phyloP scores from a whole-genome alignment of 2,113 vertebrate species.

The Trochalopteron elliotii region DNA sequence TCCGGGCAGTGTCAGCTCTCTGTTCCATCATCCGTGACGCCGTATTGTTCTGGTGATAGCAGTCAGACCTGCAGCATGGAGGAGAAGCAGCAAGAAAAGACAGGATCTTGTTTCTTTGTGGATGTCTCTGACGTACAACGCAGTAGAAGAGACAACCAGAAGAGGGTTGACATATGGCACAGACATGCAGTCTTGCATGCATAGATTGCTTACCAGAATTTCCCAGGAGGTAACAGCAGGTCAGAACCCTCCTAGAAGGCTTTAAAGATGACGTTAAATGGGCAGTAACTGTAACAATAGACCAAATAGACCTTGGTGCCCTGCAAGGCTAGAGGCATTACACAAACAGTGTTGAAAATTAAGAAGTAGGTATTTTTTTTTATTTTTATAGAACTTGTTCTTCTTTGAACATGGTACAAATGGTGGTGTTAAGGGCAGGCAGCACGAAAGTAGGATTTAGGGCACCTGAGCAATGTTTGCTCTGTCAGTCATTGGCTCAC shows the following conservation, averaged over 20 bases:
- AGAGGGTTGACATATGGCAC: not conserved
- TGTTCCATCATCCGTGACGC: fast-evolving
- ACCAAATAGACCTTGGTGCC: not conserved
- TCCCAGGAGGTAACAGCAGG: not conserved
- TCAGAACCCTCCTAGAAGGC: not conserved
- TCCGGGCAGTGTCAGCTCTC: not conserved
- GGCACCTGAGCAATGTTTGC: not conserved
- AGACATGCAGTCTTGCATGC: not conserved
- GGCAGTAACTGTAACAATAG: not conserved
- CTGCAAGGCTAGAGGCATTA: not conserved
- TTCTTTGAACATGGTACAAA: not conserved
- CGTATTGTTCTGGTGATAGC: not conserved
- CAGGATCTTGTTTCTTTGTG: not conserved
- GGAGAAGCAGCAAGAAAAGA: not conserved
- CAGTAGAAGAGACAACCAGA: not conserved
- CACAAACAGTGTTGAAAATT: not conserved
- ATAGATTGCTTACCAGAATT: not conserved
- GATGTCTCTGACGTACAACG: not conserved
- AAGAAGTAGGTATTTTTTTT: not conserved
- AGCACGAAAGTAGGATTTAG: not conserved
- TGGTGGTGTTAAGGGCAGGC: not conserved
- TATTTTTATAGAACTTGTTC: not conserved
- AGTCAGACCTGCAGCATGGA: not conserved
- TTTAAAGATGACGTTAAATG: not conserved
- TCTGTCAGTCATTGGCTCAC: not conserved